Evolutionary conservation across 2,888 invertebrate genomes (phyloP), one percentile per base, ranked within the genome.

Genomic region (Oscheius sp.): DNA sequence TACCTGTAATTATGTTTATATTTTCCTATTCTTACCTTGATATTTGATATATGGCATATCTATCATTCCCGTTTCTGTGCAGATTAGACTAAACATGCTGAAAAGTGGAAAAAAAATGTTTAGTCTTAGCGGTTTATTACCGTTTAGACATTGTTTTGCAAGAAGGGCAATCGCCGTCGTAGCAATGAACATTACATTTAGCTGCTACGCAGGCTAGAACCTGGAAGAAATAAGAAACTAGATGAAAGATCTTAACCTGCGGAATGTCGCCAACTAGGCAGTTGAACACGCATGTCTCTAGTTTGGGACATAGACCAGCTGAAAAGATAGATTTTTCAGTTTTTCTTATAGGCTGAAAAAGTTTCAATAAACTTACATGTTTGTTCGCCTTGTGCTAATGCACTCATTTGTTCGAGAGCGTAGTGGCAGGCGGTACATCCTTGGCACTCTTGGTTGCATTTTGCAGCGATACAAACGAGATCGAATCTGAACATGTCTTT

Each of bases 121-220:
- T 17, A 5, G 1, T 12, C 12, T 6, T 24, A n/a, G 20, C 6
- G 33, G 28, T 14, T 20, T 47, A 17, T 41, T 14, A 67, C 28
- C 75, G 59, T 49, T 73, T 69, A 14, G 76, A 74, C 32, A 78
- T 74, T 44, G 70, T 68, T 41, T 70, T 70, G 54, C 78, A 78
- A 6, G 78, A 77, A 32, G 76, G 76, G 50, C 78, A 78, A 49
- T 78, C 78, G 2, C 78, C 78, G 45, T 76, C 76, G 50, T 78
- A 78, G 65, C 78, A 78, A 57, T 77, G 76, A 14, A 78, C 73
- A 54, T 78, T 78, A 65, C 78, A 78, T 30, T 67, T 62, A 12
- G 67, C 63, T 26, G 75, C 76, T 8, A 78, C 74, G 45, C 78
- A 78, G 1, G 72, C 61, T 2, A 78, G 57, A 9, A 71, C 76